Evolutionary conservation across 2,797 vertebrate genomes (phyloP).

Genomic region (Stomatorhinus walkeri): DNA sequence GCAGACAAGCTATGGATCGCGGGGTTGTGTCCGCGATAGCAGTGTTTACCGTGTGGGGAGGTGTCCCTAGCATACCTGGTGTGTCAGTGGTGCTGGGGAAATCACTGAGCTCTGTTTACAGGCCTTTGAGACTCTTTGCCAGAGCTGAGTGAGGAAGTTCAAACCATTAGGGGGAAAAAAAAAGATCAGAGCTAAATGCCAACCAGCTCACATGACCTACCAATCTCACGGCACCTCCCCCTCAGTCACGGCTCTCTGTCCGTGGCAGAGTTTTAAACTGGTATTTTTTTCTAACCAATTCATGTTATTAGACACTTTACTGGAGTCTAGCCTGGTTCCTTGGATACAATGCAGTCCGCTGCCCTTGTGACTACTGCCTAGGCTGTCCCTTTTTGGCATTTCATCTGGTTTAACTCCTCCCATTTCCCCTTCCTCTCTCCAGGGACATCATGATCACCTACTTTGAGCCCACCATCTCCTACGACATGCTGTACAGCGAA

Average conservation of each 20-base stretch:
- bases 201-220: neutral
- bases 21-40: neutral
- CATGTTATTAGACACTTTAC: neutral
- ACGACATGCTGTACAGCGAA: constrained; percentile 81
- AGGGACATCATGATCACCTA: constrained; percentile 99
- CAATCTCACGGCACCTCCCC: neutral
- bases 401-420: neutral
- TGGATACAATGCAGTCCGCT: neutral
- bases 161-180: neutral
- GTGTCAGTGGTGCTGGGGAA: neutral
- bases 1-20: neutral
- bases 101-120: neutral
- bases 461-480: constrained; percentile 94
- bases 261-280: neutral
- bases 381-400: neutral
- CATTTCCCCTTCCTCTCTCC: constrained; percentile 29
- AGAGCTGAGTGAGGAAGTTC: neutral
- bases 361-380: neutral
- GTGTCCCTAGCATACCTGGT: neutral
- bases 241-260: neutral
- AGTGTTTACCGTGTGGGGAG: neutral
- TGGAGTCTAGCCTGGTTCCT: neutral
- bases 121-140: neutral
- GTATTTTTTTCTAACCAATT: neutral
- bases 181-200: neutral